Base-by-base conservation (phyloP, 2,888 invertebrate genomes). In the Clostera curtula region DNA sequence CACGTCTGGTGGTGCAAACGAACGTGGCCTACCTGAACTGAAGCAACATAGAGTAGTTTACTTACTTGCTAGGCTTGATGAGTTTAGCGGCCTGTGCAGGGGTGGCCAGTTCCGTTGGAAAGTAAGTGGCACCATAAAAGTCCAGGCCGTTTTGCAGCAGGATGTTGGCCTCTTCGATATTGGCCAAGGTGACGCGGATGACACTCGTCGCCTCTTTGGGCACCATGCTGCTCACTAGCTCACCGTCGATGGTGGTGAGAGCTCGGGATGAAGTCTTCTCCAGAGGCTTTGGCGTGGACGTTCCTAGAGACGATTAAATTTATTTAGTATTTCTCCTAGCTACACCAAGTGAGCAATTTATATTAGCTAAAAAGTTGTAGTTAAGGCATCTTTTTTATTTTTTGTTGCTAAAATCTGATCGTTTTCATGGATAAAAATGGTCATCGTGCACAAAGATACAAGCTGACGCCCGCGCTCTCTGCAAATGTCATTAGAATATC, bases 41-140 rank as follows among this genome's bases (percentile, higher is more conserved):
- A n/a, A 9, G 3, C 4, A 9, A 10, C 1, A 6, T 14, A 11
- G n/a, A 5, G 19, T 20, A 22, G 11, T 5, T 15, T 23, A 26
- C 26, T 27, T 48, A 84, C 84, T 74, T 76, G 74, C 73, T 77
- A 3, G 84, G 83, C 40, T 80, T 86, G 58, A 84, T 86, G 60
- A 88, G 79, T 48, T 85, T 87, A 14, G 87, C 87, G 24, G 88
- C 86, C 46, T 88, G 87, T 32, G 88, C 85, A 14, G 90, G 87
- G 39, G 88, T 86, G 19, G 89, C 90, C 39, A 92, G 86, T 65
- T 93, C 93, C 3, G 93, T 93, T 24, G 93, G 93, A 75, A 94
- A 94, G 82, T 90, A 93, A 12, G 94, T 94, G 21, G 94, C 93
- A 10, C 93, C 93, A 62, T 93, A 94, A 80, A 94, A 94, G 74